These are phyloP conservation scores for Tetrao urogallus DNA, from an alignment of 2,113 vertebrate genomes.

Conservation along the genomic window DNA sequence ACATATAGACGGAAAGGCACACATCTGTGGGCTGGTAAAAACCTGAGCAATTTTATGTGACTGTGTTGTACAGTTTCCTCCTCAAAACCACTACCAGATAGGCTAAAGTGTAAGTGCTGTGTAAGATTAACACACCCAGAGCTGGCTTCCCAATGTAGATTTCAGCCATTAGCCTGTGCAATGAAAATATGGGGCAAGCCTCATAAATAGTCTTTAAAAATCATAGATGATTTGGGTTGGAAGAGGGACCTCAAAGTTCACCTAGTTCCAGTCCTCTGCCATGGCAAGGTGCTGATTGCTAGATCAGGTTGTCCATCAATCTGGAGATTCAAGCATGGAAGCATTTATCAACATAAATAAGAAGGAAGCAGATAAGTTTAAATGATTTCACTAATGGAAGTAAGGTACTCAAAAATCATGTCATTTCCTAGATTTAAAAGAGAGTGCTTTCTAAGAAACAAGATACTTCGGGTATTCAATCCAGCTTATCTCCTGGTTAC, in stretches of 20 bases:
- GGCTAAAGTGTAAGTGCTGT: background rate
- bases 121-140: background rate
- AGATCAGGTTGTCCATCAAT: background rate
- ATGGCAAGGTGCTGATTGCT: too few relatives aligned
- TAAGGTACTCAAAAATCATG: background rate
- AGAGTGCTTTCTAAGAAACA: background rate
- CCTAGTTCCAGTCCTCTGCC: too few relatives aligned
- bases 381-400: background rate
- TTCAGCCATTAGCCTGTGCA: background rate
- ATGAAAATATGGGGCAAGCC: background rate
- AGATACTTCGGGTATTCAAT: background rate
- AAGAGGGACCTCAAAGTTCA: too few relatives aligned
- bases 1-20: background rate
- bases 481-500: background rate
- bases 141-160: background rate
- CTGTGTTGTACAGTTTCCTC: background rate
- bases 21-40: background rate
- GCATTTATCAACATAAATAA: background rate
- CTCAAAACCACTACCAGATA: background rate
- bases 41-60: background rate
- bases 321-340: background rate
- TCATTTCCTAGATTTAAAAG: accelerated
- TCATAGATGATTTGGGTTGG: too few relatives aligned
- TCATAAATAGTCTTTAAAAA: background rate
- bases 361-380: background rate